Percentiles rank a stretch among this genome's conserved stretches.
phyloP scores from a whole-genome alignment of 2,797 vertebrate genomes.

The Sebastes cheni region DNA sequence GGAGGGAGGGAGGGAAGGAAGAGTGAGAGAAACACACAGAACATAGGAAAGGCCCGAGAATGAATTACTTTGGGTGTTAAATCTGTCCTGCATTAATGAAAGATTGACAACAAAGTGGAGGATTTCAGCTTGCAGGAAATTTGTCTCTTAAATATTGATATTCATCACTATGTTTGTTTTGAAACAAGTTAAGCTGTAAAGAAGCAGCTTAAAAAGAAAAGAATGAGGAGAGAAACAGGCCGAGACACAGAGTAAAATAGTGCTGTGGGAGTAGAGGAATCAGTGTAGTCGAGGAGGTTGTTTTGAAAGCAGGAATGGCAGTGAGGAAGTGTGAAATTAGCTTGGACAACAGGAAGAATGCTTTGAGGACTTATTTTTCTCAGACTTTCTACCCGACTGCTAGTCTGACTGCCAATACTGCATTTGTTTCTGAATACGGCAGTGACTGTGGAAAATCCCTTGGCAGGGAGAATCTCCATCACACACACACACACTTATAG shows the following conservation, averaged over 20 bases:
- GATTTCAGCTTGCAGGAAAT: conserved; percentile 2
- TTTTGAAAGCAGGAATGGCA: conserved; percentile 2
- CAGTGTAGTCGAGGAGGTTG: background rate
- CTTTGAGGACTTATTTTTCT: conserved; percentile 70
- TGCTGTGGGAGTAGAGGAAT: background rate
- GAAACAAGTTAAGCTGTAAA: background rate
- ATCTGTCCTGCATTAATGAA: background rate
- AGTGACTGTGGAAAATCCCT: conserved; percentile 84
- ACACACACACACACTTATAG: conserved; percentile 36
- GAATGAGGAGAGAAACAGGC: background rate
- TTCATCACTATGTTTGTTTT: background rate
- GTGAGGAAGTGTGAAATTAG: conserved; percentile 59
- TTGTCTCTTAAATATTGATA: background rate
- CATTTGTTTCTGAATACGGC: conserved; percentile 87
- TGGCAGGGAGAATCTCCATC: conserved; percentile 65
- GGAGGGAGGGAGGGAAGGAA: background rate
- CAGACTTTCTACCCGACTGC: conserved; percentile 70
- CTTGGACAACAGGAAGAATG: conserved; percentile 48
- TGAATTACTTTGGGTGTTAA: background rate
- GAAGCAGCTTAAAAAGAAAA: background rate
- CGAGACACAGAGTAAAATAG: background rate
- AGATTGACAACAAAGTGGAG: background rate
- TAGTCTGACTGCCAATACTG: conserved; percentile 66
- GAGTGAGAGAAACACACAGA: background rate
- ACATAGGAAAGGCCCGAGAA: background rate